A percentile compares a stretch with the other conserved stretches of the same genome.
Evolutionary conservation across 1,140 invertebrate genomes (phyloP).

Genomic region (Drosophila truncata): DNA sequence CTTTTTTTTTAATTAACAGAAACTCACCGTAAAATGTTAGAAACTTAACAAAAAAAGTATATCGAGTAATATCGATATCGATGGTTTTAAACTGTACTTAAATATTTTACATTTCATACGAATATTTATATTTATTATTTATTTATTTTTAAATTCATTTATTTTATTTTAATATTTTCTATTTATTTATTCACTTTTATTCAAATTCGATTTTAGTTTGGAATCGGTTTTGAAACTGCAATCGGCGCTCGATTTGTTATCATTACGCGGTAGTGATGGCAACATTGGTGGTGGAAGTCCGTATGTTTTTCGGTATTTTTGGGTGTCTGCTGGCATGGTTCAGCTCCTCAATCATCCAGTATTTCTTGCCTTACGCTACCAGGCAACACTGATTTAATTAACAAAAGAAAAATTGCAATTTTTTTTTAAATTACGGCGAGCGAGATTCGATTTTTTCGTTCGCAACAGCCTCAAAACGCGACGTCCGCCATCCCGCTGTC

Average conservation of each 20-base stretch:
- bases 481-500: conserved; percentile 5
- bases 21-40: too few species aligned
- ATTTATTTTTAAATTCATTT: not conserved
- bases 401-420: conserved; percentile 34
- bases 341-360: too few species aligned
- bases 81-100: too few species aligned
- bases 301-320: not conserved
- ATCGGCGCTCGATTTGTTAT: not conserved
- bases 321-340: not conserved
- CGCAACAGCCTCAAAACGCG: conserved; percentile 8
- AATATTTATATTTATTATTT: too few species aligned
- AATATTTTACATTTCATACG: too few species aligned
- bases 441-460: conserved; percentile 28
- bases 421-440: conserved; percentile 26
- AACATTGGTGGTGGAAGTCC: not conserved
- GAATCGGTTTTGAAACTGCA: not conserved
- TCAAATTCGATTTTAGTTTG: not conserved
- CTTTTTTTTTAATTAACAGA: too few species aligned
- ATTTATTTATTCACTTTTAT: not conserved
- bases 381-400: conserved; percentile 23
- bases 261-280: not conserved
- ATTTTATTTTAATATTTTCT: not conserved
- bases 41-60: too few species aligned
- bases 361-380: not conserved
- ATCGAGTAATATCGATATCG: too few species aligned